A percentile compares a stretch with the other conserved stretches of the same genome.
Conservation (phyloP, 2,113 vertebrate genomes). For the Kryptolebias marmoratus region DNA sequence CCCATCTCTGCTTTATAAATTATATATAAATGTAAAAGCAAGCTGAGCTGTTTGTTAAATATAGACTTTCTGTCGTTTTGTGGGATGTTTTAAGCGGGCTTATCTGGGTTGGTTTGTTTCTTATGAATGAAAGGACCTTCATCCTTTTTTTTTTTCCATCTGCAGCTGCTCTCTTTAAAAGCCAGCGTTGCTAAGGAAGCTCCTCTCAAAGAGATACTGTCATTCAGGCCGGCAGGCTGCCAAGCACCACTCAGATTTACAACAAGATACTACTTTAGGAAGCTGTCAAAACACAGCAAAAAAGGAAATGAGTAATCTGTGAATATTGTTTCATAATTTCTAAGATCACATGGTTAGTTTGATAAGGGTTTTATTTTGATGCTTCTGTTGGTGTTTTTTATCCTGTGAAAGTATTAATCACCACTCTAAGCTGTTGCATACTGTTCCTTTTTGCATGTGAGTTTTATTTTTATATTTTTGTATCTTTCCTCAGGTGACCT, state of each 20-base stretch:
- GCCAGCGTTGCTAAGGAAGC: slow-evolving; percentile 73
- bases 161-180: slow-evolving; percentile 69
- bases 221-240: slow-evolving; percentile 32
- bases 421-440: neutral
- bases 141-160: slow-evolving; percentile 26
- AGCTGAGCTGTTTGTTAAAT: slow-evolving; percentile 11
- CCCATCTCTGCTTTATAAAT: slow-evolving; percentile 7
- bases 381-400: neutral
- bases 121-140: slow-evolving; percentile 73
- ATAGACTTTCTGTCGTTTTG: slow-evolving; percentile 13
- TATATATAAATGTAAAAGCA: slow-evolving; percentile 11
- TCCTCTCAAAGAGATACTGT: slow-evolving; percentile 67
- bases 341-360: no score
- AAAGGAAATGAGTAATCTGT: neutral
- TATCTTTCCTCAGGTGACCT: slow-evolving; percentile 85
- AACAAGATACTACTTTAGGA: slow-evolving; percentile 14
- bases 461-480: neutral
- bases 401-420: slow-evolving; percentile 1
- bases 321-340: neutral
- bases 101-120: slow-evolving; percentile 25
- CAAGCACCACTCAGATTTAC: slow-evolving; percentile 48
- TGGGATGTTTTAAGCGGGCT: slow-evolving; percentile 10
- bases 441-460: neutral
- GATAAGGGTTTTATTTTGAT: accelerated
- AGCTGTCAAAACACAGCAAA: neutral